Conservation (phyloP, 2,888 invertebrate genomes). For the Andrena haemorrhoa region DNA sequence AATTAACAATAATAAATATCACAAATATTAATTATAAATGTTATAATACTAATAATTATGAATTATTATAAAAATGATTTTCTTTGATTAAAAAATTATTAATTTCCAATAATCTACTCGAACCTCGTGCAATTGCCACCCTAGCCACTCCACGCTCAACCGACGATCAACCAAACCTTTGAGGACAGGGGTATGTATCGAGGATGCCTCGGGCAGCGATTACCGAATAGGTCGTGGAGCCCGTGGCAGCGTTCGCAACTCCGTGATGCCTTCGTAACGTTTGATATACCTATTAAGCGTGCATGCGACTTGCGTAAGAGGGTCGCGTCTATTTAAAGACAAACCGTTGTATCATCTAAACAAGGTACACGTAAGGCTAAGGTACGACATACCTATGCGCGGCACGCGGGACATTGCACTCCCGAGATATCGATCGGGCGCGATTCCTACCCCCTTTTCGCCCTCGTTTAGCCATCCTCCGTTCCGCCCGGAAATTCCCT, state of each 20-base stretch:
- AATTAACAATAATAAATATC: too few relatives aligned
- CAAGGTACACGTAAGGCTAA: conserved; percentile 15
- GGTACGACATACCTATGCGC: neutral
- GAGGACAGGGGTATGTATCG: neutral
- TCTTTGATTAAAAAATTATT: too few relatives aligned
- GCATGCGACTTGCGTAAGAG: conserved; percentile 38
- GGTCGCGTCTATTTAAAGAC: conserved; percentile 50
- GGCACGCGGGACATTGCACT: conserved; percentile 29
- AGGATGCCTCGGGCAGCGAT: neutral
- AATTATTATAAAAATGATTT: too few relatives aligned
- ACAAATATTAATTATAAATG: too few relatives aligned
- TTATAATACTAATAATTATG: too few relatives aligned
- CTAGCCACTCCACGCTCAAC: too few relatives aligned
- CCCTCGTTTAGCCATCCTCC: neutral
- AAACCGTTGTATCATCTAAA: conserved; percentile 10
- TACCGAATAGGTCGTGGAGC: conserved; percentile 32
- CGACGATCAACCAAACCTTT: too few relatives aligned
- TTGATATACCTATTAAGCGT: conserved; percentile 27
- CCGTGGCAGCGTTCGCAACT: conserved; percentile 3
- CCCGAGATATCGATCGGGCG: conserved; percentile 26
- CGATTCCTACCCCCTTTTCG: neutral
- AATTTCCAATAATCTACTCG: too few relatives aligned
- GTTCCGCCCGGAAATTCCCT: neutral
- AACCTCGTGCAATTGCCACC: too few relatives aligned
- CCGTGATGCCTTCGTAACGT: conserved; percentile 23